phyloP scores from a whole-genome alignment of 2,113 vertebrate species.

The Hystrix brachyura region DNA sequence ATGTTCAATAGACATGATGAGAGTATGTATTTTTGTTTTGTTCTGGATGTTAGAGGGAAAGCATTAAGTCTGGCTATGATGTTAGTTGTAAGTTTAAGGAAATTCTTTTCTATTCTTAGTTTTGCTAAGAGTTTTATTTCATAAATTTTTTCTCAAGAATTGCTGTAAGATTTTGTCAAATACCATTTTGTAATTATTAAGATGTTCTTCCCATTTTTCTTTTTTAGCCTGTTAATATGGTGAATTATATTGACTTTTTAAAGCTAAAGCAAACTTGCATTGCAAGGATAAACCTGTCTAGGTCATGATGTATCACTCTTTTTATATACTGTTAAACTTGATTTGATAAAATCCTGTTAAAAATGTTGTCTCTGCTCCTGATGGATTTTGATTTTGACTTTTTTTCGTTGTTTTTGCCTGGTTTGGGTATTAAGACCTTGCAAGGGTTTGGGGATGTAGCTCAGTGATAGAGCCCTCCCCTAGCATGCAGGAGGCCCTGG shows the following conservation, averaged over 20 bases:
- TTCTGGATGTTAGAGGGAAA: background rate
- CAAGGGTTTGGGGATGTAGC: background rate
- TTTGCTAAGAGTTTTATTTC: background rate
- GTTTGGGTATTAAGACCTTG: background rate
- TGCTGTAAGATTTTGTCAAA: background rate
- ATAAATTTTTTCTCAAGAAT: background rate
- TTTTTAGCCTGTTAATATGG: background rate
- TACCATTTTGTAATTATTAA: background rate
- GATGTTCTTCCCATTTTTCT: conserved; percentile 30
- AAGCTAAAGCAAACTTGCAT: background rate
- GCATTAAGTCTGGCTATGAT: background rate
- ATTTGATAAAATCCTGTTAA: conserved; percentile 1
- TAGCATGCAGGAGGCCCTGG: background rate
- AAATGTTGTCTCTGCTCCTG: background rate
- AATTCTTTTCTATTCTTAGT: background rate
- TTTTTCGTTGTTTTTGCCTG: conserved; percentile 5
- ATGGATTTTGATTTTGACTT: background rate
- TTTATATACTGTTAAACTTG: conserved; percentile 11
- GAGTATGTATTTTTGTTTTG: background rate
- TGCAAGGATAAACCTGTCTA: background rate
- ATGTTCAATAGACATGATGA: background rate
- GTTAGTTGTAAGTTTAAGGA: background rate
- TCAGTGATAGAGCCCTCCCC: background rate
- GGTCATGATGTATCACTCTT: background rate
- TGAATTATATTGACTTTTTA: conserved; percentile 3